phyloP scores from a whole-genome alignment of 2,113 vertebrate species.

The Brienomyrus brachyistius region DNA sequence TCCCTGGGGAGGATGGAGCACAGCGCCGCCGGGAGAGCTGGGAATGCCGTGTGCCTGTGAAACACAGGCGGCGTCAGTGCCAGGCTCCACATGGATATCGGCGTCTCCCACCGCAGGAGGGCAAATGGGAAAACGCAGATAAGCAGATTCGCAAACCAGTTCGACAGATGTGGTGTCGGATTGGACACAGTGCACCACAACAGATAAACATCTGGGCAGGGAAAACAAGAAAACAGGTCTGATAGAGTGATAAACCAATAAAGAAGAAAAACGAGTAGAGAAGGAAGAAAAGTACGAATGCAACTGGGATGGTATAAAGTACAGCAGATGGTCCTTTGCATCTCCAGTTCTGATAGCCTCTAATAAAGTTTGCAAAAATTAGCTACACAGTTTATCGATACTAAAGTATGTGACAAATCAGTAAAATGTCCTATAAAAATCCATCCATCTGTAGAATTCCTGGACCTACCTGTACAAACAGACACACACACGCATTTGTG shows the following conservation, averaged over 20 bases:
- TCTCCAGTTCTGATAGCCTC: background rate
- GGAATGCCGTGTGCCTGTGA: background rate
- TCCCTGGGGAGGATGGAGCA: background rate
- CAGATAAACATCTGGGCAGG: background rate
- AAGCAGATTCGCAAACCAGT: background rate
- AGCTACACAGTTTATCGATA: background rate
- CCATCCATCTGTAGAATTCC: background rate
- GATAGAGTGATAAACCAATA: background rate
- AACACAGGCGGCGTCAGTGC: background rate
- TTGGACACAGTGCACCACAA: background rate
- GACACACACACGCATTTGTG: too few species aligned
- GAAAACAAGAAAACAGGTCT: background rate
- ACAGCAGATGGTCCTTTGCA: background rate
- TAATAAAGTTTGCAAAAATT: background rate
- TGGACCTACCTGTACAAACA: background rate
- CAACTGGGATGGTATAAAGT: background rate
- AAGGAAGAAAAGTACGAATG: background rate
- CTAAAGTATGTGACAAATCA: background rate
- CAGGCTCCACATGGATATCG: background rate
- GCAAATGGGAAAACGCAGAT: background rate
- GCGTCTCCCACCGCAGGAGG: background rate
- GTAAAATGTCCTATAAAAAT: background rate
- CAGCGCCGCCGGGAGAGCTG: background rate
- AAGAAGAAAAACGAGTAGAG: background rate
- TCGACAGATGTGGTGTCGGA: background rate